Base-by-base conservation (phyloP, 1,140 invertebrate genomes). In the Magallana gigas region DNA sequence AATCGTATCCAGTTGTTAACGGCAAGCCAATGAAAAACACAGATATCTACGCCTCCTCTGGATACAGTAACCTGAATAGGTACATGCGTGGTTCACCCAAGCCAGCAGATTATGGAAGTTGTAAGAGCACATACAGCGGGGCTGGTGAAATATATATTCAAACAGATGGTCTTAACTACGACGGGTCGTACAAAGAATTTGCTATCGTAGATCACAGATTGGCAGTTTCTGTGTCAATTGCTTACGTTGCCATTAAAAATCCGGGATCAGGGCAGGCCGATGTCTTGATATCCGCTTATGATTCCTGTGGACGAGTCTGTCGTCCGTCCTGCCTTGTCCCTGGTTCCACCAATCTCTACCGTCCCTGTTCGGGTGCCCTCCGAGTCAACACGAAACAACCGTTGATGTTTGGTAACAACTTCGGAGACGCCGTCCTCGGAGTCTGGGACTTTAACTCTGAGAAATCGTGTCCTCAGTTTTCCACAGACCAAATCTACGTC, bases 251-350 rank as follows among this genome's bases (percentile, higher is more conserved):
- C 4, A 91, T 93, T 8, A 92, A 91, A 86, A 88, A 90, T 56
- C 92, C 91, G 7, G 29, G 81, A 12, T 82, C n/a, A 5, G 84
- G 76, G 57, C 76, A 84, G 6, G 81, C 90, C 5, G 90, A 91
- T 80, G 92, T 91, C 8, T 71, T 92, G 9, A 64, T 93, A 12
- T 82, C 90, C 6, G 92, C 92, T 1, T 92, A 91, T 80, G 93
- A 94, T 81, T 90, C 90, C 0, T 94, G 93, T 83, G 93, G 93
- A 36, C 86, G 92, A 82, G 88, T 93, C 5, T 94, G 93, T 87
- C 90, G 91, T 81, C 90, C 92, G 5, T 91, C 90, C 23, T 94
- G 92, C 87, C 91, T 90, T 84, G 62, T 90, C 16, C 86, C 91
- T 0, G 86, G 85, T 14, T 88, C 89, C 36, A 82, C 85, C 11